Evolutionary conservation across 1,140 invertebrate species (phyloP).

Genomic region (Theocolax elegans): DNA sequence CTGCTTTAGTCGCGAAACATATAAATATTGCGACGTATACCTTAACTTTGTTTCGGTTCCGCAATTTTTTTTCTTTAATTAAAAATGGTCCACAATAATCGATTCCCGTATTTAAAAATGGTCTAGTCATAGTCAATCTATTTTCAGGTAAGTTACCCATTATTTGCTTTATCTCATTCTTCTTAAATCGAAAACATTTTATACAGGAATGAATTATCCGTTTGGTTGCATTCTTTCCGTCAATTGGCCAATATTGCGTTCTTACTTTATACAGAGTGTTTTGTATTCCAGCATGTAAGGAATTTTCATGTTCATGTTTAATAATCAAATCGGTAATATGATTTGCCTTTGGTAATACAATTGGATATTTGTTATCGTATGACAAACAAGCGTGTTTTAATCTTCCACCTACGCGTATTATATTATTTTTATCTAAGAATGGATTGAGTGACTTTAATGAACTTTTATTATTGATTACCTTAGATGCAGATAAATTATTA

Average conservation of each 20-base stretch:
- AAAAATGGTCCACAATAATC: no score
- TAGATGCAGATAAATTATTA: neutral
- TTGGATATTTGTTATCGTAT: conserved; percentile 5
- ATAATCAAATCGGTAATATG: conserved; percentile 19
- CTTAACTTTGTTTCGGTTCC: no score
- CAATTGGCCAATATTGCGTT: no score
- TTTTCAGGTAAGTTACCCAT: no score
- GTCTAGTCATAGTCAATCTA: no score
- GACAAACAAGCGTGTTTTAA: neutral
- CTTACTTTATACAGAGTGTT: neutral
- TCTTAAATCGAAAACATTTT: neutral
- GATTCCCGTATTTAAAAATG: no score
- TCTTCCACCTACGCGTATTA: conserved; percentile 1
- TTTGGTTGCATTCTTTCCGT: neutral
- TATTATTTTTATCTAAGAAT: neutral
- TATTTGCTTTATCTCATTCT: no score
- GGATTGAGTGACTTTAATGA: neutral
- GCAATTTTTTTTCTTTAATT: no score
- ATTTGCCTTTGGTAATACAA: conserved; percentile 8
- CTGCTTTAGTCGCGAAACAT: no score
- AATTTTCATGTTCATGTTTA: neutral
- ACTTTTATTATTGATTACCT: neutral
- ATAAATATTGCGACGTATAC: no score
- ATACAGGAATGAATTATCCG: neutral
- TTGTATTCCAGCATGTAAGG: conserved; percentile 4